These are phyloP conservation scores for Miltochrista miniata DNA, from an alignment of 2,888 invertebrate genomes.

Conservation along the genomic window DNA sequence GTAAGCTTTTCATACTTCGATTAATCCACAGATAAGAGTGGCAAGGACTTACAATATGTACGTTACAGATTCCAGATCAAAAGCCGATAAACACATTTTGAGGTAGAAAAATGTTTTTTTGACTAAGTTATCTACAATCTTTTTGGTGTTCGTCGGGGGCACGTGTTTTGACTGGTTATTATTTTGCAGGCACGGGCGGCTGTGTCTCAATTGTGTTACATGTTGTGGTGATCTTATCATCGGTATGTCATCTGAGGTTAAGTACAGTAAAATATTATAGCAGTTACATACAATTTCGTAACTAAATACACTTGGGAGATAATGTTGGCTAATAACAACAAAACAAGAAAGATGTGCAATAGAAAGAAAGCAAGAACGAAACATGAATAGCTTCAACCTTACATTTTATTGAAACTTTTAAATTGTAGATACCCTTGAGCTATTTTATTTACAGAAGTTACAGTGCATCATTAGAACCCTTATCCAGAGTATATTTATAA, in stretches of 20 bases:
- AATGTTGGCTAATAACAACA: conserved; percentile 12
- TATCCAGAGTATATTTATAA: neutral
- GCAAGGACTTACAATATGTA: conserved; percentile 77
- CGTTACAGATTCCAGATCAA: conserved; percentile 78
- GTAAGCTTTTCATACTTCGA: conserved; percentile 65
- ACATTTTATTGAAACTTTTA: neutral
- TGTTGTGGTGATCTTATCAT: conserved; percentile 51
- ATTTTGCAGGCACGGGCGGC: conserved; percentile 52
- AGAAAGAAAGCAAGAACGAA: conserved; percentile 12
- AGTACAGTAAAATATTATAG: conserved; percentile 35
- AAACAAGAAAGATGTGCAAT: conserved; percentile 16
- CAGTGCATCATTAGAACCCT: neutral
- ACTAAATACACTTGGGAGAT: conserved; percentile 30
- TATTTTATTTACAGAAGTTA: neutral
- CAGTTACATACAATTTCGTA: conserved; percentile 33
- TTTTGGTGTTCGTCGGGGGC: conserved; percentile 51
- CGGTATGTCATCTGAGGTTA: conserved; percentile 51
- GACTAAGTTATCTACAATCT: conserved; percentile 59
- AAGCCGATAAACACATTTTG: conserved; percentile 77
- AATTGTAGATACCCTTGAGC: neutral
- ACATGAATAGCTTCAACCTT: too few species aligned
- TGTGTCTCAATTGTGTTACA: conserved; percentile 57
- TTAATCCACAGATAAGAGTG: conserved; percentile 74
- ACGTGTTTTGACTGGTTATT: conserved; percentile 76
- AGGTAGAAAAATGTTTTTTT: conserved; percentile 66